Conservation (phyloP, 2,113 vertebrate genomes). For the Ictalurus furcatus region DNA sequence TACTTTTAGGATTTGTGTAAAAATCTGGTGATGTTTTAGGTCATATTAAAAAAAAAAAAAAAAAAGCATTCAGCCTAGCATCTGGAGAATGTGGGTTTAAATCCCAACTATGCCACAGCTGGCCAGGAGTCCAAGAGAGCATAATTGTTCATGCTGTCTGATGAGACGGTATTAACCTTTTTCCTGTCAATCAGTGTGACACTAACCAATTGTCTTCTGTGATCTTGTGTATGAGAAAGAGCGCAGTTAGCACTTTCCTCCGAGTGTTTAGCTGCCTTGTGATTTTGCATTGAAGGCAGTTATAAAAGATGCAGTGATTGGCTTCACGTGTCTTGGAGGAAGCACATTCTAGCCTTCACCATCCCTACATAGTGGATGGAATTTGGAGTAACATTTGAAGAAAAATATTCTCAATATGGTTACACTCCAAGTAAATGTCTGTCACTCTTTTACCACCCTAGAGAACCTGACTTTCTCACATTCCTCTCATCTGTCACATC, state of each 20-base stretch:
- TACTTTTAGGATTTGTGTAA: no score
- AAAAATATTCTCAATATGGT: background rate
- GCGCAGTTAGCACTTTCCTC: background rate
- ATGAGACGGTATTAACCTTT: background rate
- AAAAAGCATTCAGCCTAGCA: background rate
- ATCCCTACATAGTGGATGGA: background rate
- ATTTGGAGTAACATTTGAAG: background rate
- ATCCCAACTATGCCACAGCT: background rate
- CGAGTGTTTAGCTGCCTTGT: background rate
- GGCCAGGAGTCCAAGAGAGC: background rate
- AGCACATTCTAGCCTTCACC: background rate
- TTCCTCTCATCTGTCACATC: conserved; percentile 21
- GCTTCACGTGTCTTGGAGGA: background rate
- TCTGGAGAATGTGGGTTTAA: background rate
- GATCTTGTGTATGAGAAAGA: background rate
- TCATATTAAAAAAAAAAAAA: no score
- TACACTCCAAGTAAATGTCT: background rate
- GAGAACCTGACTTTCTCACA: background rate
- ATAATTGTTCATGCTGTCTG: background rate
- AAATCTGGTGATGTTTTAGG: no score
- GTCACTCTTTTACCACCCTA: background rate
- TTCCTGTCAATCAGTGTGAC: background rate
- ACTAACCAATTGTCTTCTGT: background rate
- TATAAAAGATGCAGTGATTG: background rate
- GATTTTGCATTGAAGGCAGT: background rate